Percentiles rank a stretch among this genome's conserved stretches.
Evolutionary conservation across 2,797 vertebrate species (phyloP).

Genomic region (Sebastes hubbsi): DNA sequence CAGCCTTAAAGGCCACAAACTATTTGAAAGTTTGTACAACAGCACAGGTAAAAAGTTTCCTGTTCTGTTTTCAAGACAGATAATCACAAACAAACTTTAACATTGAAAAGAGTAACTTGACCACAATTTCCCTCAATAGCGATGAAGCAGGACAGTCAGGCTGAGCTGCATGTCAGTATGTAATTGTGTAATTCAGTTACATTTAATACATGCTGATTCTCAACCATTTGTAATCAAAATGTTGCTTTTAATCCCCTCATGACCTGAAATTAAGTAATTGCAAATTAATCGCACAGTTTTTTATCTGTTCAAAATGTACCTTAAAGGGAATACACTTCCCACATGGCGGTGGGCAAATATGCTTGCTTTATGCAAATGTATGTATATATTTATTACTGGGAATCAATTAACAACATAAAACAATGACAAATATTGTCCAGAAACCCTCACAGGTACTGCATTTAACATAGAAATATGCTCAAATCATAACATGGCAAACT

Average conservation of each 20-base stretch:
- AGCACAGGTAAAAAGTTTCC: not conserved
- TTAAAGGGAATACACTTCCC: too few relatives aligned
- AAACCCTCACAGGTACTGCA: too few relatives aligned
- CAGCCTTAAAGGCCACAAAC: not conserved
- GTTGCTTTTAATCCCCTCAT: not conserved
- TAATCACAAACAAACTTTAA: not conserved
- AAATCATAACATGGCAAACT: too few relatives aligned
- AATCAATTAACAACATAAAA: too few relatives aligned
- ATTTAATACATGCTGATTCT: not conserved
- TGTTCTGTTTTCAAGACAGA: not conserved
- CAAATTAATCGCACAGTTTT: too few relatives aligned
- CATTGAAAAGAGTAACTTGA: not conserved
- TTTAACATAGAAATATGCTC: too few relatives aligned
- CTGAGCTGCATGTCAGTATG: not conserved
- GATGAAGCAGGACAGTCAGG: not conserved
- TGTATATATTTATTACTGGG: too few relatives aligned
- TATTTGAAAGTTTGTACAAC: not conserved
- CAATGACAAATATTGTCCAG: too few relatives aligned
- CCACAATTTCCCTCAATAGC: not conserved
- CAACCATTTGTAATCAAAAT: not conserved
- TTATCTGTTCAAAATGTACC: too few relatives aligned
- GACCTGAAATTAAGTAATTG: not conserved
- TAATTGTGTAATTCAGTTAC: not conserved
- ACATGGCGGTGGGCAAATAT: too few relatives aligned
- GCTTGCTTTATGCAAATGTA: too few relatives aligned